Evolutionary conservation across 2,113 vertebrate genomes (phyloP), one percentile per base, ranked within the genome.

Genomic region (Tapirus terrestris): DNA sequence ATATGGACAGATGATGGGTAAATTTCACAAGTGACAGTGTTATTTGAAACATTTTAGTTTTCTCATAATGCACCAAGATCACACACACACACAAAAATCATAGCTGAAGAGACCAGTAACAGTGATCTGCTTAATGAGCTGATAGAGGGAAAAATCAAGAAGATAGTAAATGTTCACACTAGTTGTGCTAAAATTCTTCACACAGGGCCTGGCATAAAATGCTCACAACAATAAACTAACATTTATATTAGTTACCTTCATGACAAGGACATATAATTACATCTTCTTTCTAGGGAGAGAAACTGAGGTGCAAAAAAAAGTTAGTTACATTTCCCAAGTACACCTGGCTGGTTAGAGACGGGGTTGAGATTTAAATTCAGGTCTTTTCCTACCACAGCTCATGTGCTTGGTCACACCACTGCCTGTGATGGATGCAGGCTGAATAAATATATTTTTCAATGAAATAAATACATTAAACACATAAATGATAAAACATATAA

Each of bases 1-100:
- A 67, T 86, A 48, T 9, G 89, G 29, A 80, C 36, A 80, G 16
- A 77, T 6, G 12, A 36, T 68, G 43, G 29, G 45, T 53, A 53
- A 68, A 85, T 96, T 97, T 97, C 39, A 29, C 70, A 89, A 85
- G 31, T 29, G 18, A 81, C 18, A 91, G 17, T 45, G 27, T 68
- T 93, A 12, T 43, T 63, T 76, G 27, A 51, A 92, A 92, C n/a
- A 51, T n/a, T 79, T 95, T 56, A 53, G 4, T 67, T 89, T 86
- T 84, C 21, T 94, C 17, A 73, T 39, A 75, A 23, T 33, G 5
- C 2, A 80, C 23, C 5, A 87, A 89, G n/a, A 75, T 85, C 91
- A 43, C 23, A 51, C 61, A 83, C 85, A 33, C 29, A 61, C n/a
- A 14, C 56, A 21, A 14, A 43, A 79, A 18, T 2, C 11, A 43